These are phyloP conservation scores for Picus viridis DNA, from an alignment of 2,797 vertebrate species.

Conservation along the genomic window DNA sequence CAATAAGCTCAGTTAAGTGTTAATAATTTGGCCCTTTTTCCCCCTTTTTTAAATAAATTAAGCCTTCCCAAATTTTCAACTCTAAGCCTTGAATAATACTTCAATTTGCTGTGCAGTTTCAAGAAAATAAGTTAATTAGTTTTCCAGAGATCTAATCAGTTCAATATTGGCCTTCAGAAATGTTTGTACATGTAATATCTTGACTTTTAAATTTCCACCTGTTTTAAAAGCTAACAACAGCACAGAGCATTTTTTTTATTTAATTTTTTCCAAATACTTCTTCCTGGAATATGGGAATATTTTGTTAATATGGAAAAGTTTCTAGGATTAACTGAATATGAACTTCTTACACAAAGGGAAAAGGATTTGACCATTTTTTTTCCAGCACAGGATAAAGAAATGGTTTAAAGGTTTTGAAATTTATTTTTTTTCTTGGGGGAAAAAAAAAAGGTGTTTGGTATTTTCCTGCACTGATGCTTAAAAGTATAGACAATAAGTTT, in stretches of 20 bases:
- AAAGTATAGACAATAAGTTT: neutral
- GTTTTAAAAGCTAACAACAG: neutral
- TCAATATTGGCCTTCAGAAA: slow-evolving; percentile 34
- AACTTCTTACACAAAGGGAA: neutral
- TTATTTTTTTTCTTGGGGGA: neutral
- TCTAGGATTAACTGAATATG: neutral
- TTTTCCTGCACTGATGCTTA: neutral
- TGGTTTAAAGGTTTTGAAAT: neutral
- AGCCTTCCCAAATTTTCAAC: slow-evolving; percentile 23
- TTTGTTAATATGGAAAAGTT: neutral
- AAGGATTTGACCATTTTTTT: neutral
- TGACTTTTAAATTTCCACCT: slow-evolving; percentile 8
- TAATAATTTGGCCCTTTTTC: slow-evolving; percentile 4
- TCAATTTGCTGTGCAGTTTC: slow-evolving; percentile 37
- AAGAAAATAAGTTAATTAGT: slow-evolving; percentile 63
- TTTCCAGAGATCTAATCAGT: slow-evolving; percentile 54
- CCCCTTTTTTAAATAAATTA: neutral
- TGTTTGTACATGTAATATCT: slow-evolving; percentile 9
- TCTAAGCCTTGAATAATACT: slow-evolving; percentile 30
- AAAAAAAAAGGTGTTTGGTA: neutral
- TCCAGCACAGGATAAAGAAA: neutral
- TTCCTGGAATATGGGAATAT: neutral
- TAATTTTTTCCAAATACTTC: neutral
- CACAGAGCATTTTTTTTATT: neutral
- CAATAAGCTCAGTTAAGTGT: neutral